Evolutionary conservation across 2,888 invertebrate genomes (phyloP), one percentile per base, ranked within the genome.

Genomic region (Didymodactylos carnosus): DNA sequence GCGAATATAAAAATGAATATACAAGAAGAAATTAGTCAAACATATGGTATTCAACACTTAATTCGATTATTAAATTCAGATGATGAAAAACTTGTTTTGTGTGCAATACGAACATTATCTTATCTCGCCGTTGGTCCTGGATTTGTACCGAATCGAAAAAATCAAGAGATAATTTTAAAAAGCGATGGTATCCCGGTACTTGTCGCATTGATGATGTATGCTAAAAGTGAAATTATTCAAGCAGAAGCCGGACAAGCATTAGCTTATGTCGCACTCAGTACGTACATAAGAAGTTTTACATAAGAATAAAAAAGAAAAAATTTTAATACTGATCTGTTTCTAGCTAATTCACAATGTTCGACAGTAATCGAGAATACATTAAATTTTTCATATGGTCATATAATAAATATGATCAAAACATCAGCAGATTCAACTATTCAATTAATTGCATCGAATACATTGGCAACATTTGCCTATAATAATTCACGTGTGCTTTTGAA

Each of bases 391-490:
- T 62, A 62, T 62, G n/a, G 19, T 11, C 35, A 25, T 35, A 7
- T 62, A 3, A n/a, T 62, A 35, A 35, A 5, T 5, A n/a, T 62
- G 35, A 62, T 35, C 1, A 7, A 62, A 35, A n/a, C n/a, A n/a
- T 62, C 62, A 35, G 11, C 3, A 6, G n/a, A 62, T 62, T n/a
- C 62, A 35, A 77, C 14, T 49, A 80, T 81, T 0, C 77, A 80
- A 16, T 77, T 81, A 25, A 76, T 79, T 41, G 81, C 82, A 7
- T 81, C 82, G 0, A 78, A 79, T 0, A 80, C 82, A 0, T 77
- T 83, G 70, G 81, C 82, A 0, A 78, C 80, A 29, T 83, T 82
- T 75, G 81, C 82, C 10, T 83, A 81, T 78, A 83, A 83, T 77
- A 82, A 79, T 75, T 77, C 80, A 16, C 77, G 75, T 11, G 80